Base-by-base conservation (phyloP, 2,888 invertebrate species). In the Lasioglossum marginatum region DNA sequence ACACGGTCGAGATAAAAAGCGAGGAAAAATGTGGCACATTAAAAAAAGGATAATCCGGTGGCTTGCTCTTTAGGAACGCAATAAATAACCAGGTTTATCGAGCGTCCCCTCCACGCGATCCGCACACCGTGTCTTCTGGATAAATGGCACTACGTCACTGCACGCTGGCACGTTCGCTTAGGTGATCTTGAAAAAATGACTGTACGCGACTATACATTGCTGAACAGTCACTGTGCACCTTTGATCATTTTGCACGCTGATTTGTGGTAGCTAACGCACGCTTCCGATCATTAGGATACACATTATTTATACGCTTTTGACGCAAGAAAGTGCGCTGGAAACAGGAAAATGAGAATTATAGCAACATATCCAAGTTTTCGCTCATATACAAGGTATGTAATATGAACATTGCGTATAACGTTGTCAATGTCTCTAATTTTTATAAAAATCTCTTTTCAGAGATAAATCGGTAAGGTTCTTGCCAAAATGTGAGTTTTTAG, bases 81-180 rank as follows among this genome's bases (percentile, higher is more conserved):
- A 87, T 87, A 87, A 87, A 87, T 83, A 87, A 86, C 77, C 77
- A 78, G 68, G 83, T 87, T 87, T 87, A 87, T 87, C 87, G 87
- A 86, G 87, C 87, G 82, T 87, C 86, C 87, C 86, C 75, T 76
- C 60, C 83, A 72, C 66, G 80, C 77, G 82, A 77, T 77, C 74
- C 77, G 68, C 82, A 80, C 85, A 87, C 82, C 87, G 82, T 87
- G 87, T 87, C 86, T 79, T 77, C 77, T 71, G 48, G 79, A 82
- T 87, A 87, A 87, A 87, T 85, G 85, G 79, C 79, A 66, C 66
- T 23, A 75, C 79, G 77, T 85, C 74, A 74, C 23, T 70, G 76
- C 76, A 31, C 77, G 85, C 85, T 77, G 34, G 45, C 40, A 40
- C 81, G 68, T 37, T 75, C 84, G 27, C 82, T 68, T 57, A 77